Evolutionary conservation across 2,888 invertebrate species (phyloP), one percentile per base, ranked within the genome.

Genomic region (Zonitis immaculata): DNA sequence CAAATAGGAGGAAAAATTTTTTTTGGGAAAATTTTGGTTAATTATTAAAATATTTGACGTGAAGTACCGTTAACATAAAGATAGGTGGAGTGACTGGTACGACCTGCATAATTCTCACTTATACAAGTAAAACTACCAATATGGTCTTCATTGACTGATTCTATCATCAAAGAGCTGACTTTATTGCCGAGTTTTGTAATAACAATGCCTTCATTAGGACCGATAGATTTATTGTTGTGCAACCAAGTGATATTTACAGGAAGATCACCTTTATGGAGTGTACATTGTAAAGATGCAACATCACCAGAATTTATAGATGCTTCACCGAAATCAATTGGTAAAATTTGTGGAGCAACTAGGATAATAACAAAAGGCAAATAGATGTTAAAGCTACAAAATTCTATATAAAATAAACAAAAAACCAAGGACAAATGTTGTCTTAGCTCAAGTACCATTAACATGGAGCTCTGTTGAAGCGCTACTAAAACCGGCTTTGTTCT

Each of bases 191-290:
- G 79, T 78, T 72, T 82, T 74, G 67, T 77, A 75, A 66, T 78
- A 77, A 63, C 76, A 78, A 68, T 56, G 25, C 64, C 68, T 16
- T 62, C 53, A 22, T 53, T 51, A n/a, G 58, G 60, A 55, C 68
- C 73, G 6, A 78, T 66, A 44, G 81, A 80, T 68, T 80, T 76
- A 39, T 86, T 85, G 73, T 89, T 85, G 64, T 88, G 85, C 46
- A 82, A 82, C 90, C 90, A 91, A 18, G 80, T 78, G 46, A 90
- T 84, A 52, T 80, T 80, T 68, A 91, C 79, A 1, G 90, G 90
- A 51, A 83, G 77, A 76, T 91, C 90, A 56, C 90, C 88, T 74
- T 87, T 86, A 57, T 82, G 82, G 30, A 85, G 82, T 54, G 85
- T 82, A 72, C 88, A 88, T 44, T 80, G 81, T 68, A 84, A 79